Percentiles rank a stretch among this genome's conserved stretches.
These are phyloP conservation scores for Heteractis magnifica DNA, from an alignment of 92 coral and sea anemone species.

Conservation along the genomic window DNA sequence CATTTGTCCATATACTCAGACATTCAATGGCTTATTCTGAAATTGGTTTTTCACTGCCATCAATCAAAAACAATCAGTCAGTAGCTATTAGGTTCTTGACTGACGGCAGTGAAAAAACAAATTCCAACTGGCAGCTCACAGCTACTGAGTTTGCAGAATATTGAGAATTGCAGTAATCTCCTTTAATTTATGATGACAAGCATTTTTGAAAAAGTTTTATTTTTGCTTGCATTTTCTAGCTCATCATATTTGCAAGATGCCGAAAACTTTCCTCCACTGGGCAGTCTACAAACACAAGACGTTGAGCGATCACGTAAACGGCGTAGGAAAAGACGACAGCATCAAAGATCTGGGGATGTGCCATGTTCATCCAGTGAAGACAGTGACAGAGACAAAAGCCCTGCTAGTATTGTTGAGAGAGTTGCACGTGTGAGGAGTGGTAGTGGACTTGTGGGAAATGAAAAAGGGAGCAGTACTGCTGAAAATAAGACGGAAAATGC, in stretches of 20 bases:
- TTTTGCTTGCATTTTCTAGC: not conserved
- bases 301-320: slow-evolving; percentile 70
- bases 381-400: slow-evolving; percentile 66
- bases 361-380: slow-evolving; percentile 87
- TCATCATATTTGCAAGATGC: slow-evolving; percentile 29
- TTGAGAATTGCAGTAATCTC: not conserved
- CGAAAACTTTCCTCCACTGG: slow-evolving; percentile 47
- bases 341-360: slow-evolving; percentile 81
- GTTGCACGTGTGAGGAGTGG: slow-evolving; percentile 23
- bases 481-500: slow-evolving; percentile 25
- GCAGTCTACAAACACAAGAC: slow-evolving; percentile 42
- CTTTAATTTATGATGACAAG: not conserved
- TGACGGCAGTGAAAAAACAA: too few species aligned
- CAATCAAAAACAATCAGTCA: too few species aligned
- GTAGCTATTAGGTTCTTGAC: too few species aligned
- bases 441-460: slow-evolving; percentile 21
- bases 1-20: too few species aligned
- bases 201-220: not conserved
- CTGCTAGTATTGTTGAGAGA: slow-evolving; percentile 37
- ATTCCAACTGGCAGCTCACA: too few species aligned
- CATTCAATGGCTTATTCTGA: too few species aligned
- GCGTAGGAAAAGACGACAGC: slow-evolving; percentile 70
- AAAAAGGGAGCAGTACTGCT: slow-evolving; percentile 3
- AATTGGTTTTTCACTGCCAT: too few species aligned
- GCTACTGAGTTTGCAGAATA: too few species aligned